Evolutionary conservation across 2,888 invertebrate genomes (phyloP), one percentile per base, ranked within the genome.

Genomic region (Orthonevra nobilis): DNA sequence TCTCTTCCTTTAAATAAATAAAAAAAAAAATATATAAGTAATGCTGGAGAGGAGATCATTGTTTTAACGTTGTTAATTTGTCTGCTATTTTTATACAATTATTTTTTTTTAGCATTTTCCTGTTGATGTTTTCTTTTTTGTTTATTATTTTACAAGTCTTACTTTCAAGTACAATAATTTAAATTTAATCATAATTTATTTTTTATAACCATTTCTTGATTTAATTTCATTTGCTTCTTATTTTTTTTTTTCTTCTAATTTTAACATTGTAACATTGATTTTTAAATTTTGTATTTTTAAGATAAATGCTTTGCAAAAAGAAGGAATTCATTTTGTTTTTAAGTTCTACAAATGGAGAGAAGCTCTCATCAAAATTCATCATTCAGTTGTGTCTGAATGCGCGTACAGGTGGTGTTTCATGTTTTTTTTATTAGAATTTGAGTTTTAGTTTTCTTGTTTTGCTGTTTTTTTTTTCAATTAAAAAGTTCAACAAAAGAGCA

Each of bases 121-220:
- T 75, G 54, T 56, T 63, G n/a, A n/a, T n/a, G 36, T 38, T 10
- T 75, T 64, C 34, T 30, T 50, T 30, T 48, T 56, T 46, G 83
- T 84, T 86, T 85, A 85, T 85, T 85, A 86, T 86, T 4, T n/a
- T 5, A 23, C 5, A 86, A 86, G 85, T 87, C 86, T 86, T 86
- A 86, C 82, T 84, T 85, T 86, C 84, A 87, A 86, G 84, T 87
- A 86, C 84, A 86, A 84, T 86, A 85, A 86, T 84, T 85, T 84
- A 85, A 82, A 83, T 84, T 83, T 85, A 84, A 83, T 52, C 32
- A n/a, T n/a, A 28, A 14, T 34, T n/a, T 9, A 23, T 48, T 46
- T 28, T 54, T 61, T 28, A 10, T 68, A n/a, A n/a, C n/a, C n/a
- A n/a, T 52, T 38, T 54, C 6, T 50, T 46, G 17, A 48, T 34